A percentile compares a stretch with the other conserved stretches of the same genome.
These are phyloP conservation scores for Silurus asotus DNA, from an alignment of 2,113 vertebrate species.

Conservation along the genomic window DNA sequence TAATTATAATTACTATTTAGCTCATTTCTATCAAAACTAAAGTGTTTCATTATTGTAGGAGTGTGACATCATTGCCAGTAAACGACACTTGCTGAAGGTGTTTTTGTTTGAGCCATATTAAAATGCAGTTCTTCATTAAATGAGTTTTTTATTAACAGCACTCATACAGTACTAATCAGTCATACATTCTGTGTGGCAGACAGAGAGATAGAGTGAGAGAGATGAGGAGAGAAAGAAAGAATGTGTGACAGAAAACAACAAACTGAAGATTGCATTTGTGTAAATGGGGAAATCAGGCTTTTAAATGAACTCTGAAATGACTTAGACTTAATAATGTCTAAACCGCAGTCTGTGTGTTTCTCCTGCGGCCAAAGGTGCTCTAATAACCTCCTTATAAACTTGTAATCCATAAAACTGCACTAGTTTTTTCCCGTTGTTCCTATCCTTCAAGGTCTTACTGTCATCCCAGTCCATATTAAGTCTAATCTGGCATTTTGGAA, in stretches of 20 bases:
- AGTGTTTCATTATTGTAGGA: slow-evolving; percentile 21
- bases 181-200: slow-evolving; percentile 18
- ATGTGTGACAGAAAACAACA: too few relatives aligned
- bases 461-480: slow-evolving; percentile 67
- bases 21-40: slow-evolving; percentile 35
- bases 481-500: slow-evolving; percentile 71
- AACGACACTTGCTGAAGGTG: slow-evolving; percentile 52
- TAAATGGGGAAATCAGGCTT: slow-evolving; percentile 17
- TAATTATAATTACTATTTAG: slow-evolving; percentile 49
- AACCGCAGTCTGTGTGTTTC: slow-evolving; percentile 43
- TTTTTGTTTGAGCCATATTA: slow-evolving; percentile 70
- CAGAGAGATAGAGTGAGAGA: not conserved
- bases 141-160: slow-evolving; percentile 65
- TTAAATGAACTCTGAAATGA: slow-evolving; percentile 26
- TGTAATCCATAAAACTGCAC: slow-evolving; percentile 37
- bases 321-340: slow-evolving; percentile 37
- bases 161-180: slow-evolving; percentile 62
- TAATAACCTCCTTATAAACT: slow-evolving; percentile 35
- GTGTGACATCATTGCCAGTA: slow-evolving; percentile 27
- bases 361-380: slow-evolving; percentile 38
- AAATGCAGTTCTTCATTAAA: slow-evolving; percentile 56
- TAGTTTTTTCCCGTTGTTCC: slow-evolving; percentile 41
- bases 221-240: not conserved
- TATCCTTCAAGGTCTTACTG: slow-evolving; percentile 52
- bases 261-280: slow-evolving; percentile 3